Evolutionary conservation across 1,140 invertebrate species (phyloP), one percentile per base, ranked within the genome.

Genomic region (Calosoma granatense): DNA sequence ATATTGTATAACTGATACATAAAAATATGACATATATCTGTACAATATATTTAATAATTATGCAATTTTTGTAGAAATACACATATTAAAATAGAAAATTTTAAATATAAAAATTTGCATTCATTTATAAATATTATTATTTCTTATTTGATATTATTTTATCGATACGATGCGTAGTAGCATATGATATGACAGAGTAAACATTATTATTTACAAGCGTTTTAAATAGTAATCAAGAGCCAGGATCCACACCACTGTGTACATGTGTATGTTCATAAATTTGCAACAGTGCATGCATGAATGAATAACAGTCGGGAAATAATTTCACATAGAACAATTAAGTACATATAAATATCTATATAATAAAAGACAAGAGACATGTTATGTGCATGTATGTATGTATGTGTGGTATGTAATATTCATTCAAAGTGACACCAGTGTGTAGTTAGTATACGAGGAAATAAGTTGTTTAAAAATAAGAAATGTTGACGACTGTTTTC

Each of bases 1-100:
- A 36, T 36, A 36, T 36, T 36, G 26, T 36, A 36, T 36, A 36
- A 36, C 26, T 36, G 26, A 36, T 36, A 36, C 26, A 36, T 36
- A 36, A 36, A 36, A 9, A 9, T 36, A 36, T 36, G 26, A 36
- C 26, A 36, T 36, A 60, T 60, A 60, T 60, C 59, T 60, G 59
- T 60, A 60, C 36, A 60, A 56, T 36, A 36, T 36, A 36, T 36
- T 36, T 36, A 36, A 36, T 36, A 36, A 36, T n/a, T 36, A 36
- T 56, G 22, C 47, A 39, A 47, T 56, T 60, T 60, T 60, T 60
- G 59, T 60, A 60, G 59, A 60, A 60, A 60, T 60, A 60, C 54
- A 60, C 21, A 54, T 26, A 20, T 22, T 47, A 43, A 21, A 47
- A 22, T 56, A 51, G 19, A 11, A 14, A 51, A 20, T 51, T 51